Base-by-base conservation (phyloP, 2,888 invertebrate genomes). In the Ophion slaviceki region DNA sequence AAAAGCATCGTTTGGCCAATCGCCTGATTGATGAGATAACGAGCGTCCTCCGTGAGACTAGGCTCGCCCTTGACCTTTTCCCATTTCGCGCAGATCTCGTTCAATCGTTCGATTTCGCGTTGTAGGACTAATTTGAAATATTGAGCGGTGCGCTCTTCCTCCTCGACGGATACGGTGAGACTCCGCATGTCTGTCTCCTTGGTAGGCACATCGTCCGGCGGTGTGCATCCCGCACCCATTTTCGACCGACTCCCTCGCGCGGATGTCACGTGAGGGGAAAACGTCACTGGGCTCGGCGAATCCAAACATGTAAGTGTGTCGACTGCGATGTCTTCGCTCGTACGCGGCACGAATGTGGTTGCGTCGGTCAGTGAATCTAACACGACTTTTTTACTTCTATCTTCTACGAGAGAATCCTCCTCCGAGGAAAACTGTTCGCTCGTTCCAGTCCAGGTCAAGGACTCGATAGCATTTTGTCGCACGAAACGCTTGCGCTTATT, bases 1-100 rank as follows among this genome's bases (percentile, higher is more conserved):
- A 98, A 94, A 86, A 98, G 94, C 82, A 96, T 96, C 0, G 97
- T 97, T 94, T 98, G 97, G 0, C 98, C 98, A 86, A 97, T 95
- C 0, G 97, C 96, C 20, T 96, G 95, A 88, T 97, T 95, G 61
- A 98, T 95, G 83, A 95, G 92, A 89, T 96, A 96, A 91, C 94
- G 92, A 0, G 95, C 95, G 87, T 95, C 94, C 70, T 96, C 96
- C 0, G 95, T 94, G 17, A 89, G 87, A 59, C 87, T 86, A 0
- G 92, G 91, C 24, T 94, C 92, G 2, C 93, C 93, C 70, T 94
- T 94, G 20, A 96, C 94, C 32, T 90, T 91, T 3, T 94, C 94
- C 96, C 96, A 96, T 0, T 92, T 91, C 0, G 94, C 92, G 76
- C 96, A 96, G 87, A 95, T 90, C 62, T 93, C 94, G 0, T 94